phyloP scores from a whole-genome alignment of 2,888 invertebrate species.

The Eilema depressum region DNA sequence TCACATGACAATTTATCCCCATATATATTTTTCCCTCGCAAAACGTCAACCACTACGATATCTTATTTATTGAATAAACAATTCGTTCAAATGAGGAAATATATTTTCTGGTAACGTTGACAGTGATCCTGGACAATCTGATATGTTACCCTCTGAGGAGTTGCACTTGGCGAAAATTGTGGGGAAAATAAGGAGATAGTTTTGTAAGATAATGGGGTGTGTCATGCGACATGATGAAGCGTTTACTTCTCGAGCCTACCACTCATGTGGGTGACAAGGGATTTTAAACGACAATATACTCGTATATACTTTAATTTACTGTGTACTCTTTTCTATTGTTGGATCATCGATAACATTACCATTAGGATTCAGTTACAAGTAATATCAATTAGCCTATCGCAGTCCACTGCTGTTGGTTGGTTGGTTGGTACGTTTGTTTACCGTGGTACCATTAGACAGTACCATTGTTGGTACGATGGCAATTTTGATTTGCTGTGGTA shows the following conservation, averaged over 20 bases:
- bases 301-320: background rate
- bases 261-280: background rate
- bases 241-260: background rate
- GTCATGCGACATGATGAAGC: background rate
- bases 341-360: background rate
- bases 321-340: background rate
- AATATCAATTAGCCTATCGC: no score
- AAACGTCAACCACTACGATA: conserved; percentile 44
- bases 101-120: conserved; percentile 26
- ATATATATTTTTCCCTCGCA: conserved; percentile 59
- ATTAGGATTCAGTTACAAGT: no score
- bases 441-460: no score
- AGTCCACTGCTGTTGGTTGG: no score
- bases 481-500: no score
- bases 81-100: conserved; percentile 48
- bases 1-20: conserved; percentile 68
- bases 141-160: conserved; percentile 10
- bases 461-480: no score
- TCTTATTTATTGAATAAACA: conserved; percentile 57
- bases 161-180: background rate
- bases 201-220: background rate
- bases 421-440: no score
- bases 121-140: conserved; percentile 14
- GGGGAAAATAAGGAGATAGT: background rate
- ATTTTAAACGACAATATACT: background rate